phyloP scores from a whole-genome alignment of 2,888 invertebrate genomes.

The Eupithecia vulgata region DNA sequence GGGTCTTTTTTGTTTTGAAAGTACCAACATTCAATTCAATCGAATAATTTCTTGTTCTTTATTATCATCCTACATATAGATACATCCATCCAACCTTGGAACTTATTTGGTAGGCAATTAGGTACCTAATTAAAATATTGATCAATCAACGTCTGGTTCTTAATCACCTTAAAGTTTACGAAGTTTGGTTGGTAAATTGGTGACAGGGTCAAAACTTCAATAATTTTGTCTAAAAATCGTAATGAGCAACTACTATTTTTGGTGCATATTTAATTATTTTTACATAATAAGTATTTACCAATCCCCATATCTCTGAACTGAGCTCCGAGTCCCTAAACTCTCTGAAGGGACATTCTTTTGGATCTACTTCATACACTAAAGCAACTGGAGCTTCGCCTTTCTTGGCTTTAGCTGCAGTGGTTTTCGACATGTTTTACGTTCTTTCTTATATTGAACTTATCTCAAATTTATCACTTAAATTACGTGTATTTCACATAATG shows the following conservation, averaged over 20 bases:
- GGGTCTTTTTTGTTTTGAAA: no score
- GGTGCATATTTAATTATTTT: background rate
- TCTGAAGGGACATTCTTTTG: slow-evolving; percentile 71
- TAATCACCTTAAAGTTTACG: background rate
- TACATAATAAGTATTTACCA: slow-evolving; percentile 54
- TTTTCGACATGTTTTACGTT: background rate
- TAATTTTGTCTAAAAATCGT: background rate
- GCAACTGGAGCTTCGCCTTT: background rate
- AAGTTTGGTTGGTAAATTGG: background rate
- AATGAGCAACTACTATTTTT: background rate
- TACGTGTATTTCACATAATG: background rate
- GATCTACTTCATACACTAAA: slow-evolving; percentile 50
- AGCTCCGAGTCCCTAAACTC: slow-evolving; percentile 74
- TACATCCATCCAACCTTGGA: no score
- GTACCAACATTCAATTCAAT: no score
- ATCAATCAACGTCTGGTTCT: background rate
- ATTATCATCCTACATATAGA: no score
- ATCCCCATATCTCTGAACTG: slow-evolving; percentile 68
- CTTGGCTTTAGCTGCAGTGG: background rate
- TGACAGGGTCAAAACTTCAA: background rate
- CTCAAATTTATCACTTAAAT: background rate
- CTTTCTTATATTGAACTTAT: background rate
- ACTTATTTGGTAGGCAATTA: background rate
- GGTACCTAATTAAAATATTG: background rate
- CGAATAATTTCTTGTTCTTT: no score